Base-by-base conservation (phyloP, 2,113 vertebrate species). In the Leucosticte australis region DNA sequence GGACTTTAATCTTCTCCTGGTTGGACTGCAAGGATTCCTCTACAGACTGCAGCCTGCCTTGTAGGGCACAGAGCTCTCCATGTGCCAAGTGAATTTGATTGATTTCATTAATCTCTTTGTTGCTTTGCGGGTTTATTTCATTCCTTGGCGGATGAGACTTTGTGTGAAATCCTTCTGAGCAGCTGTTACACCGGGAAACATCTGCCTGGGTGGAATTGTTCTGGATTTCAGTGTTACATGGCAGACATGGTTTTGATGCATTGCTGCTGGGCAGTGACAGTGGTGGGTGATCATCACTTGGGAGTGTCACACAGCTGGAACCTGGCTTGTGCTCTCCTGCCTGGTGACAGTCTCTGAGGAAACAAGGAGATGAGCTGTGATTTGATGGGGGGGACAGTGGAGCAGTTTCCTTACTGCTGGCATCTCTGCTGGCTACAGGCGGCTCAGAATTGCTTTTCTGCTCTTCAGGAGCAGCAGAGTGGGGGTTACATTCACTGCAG, bases 1-100 rank as follows among this genome's bases (percentile, higher is more conserved):
- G 99, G 96, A 99, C 99, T 97, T 99, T 99, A 97, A 99, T 99
- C 98, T 99, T 99, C 98, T 99, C 99, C 96, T 99, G 99, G 92
- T 99, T 99, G 9, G 99, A 99, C 90, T 98, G 96, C 59, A 99
- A 98, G 81, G 98, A 99, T 95, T 99, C 99, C 94, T 99, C 99
- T 86, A 99, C 99, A 12, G 98, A 98, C 83, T 99, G 99, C 63
- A 99, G 97, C 93, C 98, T 98, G 80, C 98, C 98, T 92, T 99
- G 98, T 60, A 99, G 98, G 79, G 98, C 97, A n/a, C 95, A 97
- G 70, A 98, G 95, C 59, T 98, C 97, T 0, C 96, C 96, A 35
- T 74, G 95, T 42, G 97, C 97, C 89, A 97, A 95, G 71, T 98
- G 97, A 41, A 97, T 95, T 87, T 97, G 97, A 95, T 95, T 97